These are phyloP conservation scores for Orchesellides sinensis DNA, from an alignment of 2,888 invertebrate species.

Conservation along the genomic window DNA sequence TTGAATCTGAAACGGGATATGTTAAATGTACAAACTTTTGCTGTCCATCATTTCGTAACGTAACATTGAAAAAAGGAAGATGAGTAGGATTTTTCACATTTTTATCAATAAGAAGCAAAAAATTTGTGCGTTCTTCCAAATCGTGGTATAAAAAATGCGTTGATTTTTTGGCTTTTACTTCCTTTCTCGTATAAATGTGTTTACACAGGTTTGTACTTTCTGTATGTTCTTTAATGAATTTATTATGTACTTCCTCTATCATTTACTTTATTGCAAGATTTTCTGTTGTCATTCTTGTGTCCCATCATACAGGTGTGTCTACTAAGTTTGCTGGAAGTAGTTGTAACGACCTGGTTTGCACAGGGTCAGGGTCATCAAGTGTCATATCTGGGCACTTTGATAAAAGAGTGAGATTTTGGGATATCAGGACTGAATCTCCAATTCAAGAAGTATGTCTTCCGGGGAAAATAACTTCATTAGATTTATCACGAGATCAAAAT, in stretches of 20 bases:
- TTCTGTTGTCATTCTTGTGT: conserved; percentile 65
- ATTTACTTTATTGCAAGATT: background rate
- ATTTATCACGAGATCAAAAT: conserved; percentile 87
- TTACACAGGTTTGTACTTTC: background rate
- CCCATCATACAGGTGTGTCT: conserved; percentile 89
- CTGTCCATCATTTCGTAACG: conserved; percentile 15
- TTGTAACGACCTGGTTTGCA: conserved; percentile 96
- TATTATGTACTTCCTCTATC: conserved; percentile 38
- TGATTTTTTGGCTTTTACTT: conserved; percentile 34
- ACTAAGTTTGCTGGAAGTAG: conserved; percentile 97
- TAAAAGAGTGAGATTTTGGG: conserved; percentile 96
- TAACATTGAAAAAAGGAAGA: background rate
- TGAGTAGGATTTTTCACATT: conserved; percentile 3
- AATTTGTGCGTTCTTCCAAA: conserved; percentile 42
- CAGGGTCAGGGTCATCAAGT: conserved; percentile 86
- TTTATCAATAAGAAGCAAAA: conserved; percentile 27
- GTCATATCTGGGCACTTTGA: conserved; percentile 99
- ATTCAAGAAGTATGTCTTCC: conserved; percentile 81
- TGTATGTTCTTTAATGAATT: conserved; percentile 17
- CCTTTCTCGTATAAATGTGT: conserved; percentile 17
- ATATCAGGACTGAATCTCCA: conserved; percentile 86
- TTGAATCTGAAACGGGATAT: conserved; percentile 50
- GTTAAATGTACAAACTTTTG: no score
- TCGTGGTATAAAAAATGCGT: conserved; percentile 46
- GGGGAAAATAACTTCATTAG: conserved; percentile 96